These are phyloP conservation scores for Horisme vitalbata DNA, from an alignment of 2,888 invertebrate genomes.

Conservation along the genomic window DNA sequence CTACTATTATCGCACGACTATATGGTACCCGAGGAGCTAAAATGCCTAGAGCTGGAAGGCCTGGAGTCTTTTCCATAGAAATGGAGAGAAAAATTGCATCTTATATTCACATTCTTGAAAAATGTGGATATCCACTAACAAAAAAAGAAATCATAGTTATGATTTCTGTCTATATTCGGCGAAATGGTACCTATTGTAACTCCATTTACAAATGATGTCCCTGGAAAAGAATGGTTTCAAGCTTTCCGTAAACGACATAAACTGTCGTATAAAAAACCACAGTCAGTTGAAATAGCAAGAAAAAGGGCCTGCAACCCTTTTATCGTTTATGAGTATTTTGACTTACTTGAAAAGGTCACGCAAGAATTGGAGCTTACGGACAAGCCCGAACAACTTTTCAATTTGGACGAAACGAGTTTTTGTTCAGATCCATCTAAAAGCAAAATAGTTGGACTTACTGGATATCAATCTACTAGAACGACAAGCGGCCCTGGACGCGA, in stretches of 20 bases:
- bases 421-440: conserved; percentile 11
- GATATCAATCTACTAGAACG: conserved; percentile 13
- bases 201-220: conserved; percentile 2
- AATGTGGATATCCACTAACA: conserved; percentile 8
- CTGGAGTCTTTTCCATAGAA: conserved; percentile 12
- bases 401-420: conserved; percentile 13
- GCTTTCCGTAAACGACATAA: conserved; percentile 13
- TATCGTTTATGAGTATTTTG: conserved; percentile 9
- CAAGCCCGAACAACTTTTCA: conserved; percentile 12
- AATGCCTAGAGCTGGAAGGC: conserved; percentile 9
- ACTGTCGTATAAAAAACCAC: conserved; percentile 17
- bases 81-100: conserved; percentile 7
- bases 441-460: conserved; percentile 10
- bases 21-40: conserved; percentile 12
- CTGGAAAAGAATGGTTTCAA: conserved; percentile 13
- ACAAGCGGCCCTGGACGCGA: conserved; percentile 3
- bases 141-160: background rate
- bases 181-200: conserved; percentile 38
- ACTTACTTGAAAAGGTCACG: conserved; percentile 2
- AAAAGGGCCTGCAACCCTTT: conserved; percentile 9
- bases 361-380: conserved; percentile 4
- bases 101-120: conserved; percentile 7
- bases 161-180: conserved; percentile 26
- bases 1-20: conserved; percentile 7
- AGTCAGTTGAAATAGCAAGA: conserved; percentile 12